Evolutionary conservation across 2,888 invertebrate genomes (phyloP).

Genomic region (Aethes cnicana): DNA sequence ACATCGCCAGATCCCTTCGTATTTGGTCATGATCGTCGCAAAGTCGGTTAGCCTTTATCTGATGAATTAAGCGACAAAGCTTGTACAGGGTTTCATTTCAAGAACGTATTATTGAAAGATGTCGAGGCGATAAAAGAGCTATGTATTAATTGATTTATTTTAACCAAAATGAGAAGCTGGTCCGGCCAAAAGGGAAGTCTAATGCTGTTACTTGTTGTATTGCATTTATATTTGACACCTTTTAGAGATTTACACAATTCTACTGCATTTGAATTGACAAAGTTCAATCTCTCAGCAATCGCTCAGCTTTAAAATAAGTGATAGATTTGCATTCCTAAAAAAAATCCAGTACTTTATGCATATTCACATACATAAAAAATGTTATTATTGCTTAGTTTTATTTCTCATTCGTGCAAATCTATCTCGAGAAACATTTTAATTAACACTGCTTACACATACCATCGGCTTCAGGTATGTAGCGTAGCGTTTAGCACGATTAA

Average conservation of each 20-base stretch:
- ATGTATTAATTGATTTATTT: neutral
- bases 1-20: conserved; percentile 50
- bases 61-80: conserved; percentile 25
- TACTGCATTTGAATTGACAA: no score
- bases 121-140: neutral
- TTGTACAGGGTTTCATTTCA: neutral
- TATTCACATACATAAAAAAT: no score
- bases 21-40: conserved; percentile 59
- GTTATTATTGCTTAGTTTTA: conserved; percentile 11
- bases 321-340: no score
- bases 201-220: no score
- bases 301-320: no score
- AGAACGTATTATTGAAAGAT: conserved; percentile 1
- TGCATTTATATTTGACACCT: no score
- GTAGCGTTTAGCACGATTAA: conserved; percentile 31
- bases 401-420: conserved; percentile 22
- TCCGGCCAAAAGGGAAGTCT: no score
- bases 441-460: conserved; percentile 21
- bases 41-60: conserved; percentile 32
- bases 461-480: conserved; percentile 29
- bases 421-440: conserved; percentile 40
- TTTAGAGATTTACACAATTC: no score
- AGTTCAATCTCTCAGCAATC: no score
- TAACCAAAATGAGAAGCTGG: no score
- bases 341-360: no score